These are phyloP conservation scores for Anguilla pacifica DNA, from an alignment of 2,797 vertebrate species.

Conservation along the genomic window DNA sequence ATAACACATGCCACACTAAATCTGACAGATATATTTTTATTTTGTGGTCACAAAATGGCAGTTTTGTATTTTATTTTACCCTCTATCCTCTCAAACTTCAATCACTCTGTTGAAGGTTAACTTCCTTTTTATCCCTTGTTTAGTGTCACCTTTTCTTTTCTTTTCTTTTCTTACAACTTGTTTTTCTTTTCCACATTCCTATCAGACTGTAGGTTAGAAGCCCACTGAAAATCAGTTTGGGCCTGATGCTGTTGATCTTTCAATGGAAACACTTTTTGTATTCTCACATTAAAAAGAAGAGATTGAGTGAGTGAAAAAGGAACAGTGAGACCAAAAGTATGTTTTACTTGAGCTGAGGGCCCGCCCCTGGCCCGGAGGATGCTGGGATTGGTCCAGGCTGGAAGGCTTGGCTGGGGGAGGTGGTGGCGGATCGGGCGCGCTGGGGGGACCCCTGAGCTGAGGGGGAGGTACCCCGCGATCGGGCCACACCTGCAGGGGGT, in stretches of 20 bases:
- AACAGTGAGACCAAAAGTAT: neutral
- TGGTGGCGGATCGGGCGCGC: constrained; percentile 80
- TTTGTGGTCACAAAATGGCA: neutral
- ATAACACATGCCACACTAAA: neutral
- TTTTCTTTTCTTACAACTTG: neutral
- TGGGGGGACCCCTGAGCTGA: constrained; percentile 92
- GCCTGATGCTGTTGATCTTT: neutral
- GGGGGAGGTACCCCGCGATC: constrained; percentile 82
- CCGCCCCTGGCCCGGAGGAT: constrained; percentile 67
- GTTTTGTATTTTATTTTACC: neutral
- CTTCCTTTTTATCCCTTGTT: neutral
- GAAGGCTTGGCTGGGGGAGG: constrained; percentile 86
- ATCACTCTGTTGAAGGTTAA: neutral
- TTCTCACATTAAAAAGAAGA: neutral
- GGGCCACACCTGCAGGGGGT: constrained; percentile 76
- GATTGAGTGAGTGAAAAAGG: neutral
- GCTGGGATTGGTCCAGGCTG: constrained; percentile 80
- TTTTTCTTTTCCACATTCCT: neutral
- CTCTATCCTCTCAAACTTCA: neutral
- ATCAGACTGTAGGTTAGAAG: neutral
- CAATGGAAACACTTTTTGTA: neutral
- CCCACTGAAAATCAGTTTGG: neutral
- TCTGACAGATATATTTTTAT: neutral
- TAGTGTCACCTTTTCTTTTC: neutral
- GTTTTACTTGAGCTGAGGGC: constrained; percentile 88